Conservation (phyloP, 2,113 vertebrate genomes). For the Pseudolaguvia tuberculata region DNA sequence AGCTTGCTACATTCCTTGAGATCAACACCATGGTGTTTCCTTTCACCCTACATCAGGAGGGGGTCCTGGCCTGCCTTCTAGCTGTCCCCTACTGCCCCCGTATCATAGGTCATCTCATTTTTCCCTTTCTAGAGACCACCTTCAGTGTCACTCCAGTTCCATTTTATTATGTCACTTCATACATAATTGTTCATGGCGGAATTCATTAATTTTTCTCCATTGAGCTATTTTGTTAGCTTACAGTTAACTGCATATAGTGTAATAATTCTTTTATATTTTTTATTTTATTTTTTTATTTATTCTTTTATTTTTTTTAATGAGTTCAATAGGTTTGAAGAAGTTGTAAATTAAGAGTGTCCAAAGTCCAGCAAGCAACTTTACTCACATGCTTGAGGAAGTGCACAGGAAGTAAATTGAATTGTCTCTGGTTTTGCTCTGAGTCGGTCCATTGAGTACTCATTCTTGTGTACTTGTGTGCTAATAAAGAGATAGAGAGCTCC, state of each 20-base stretch:
- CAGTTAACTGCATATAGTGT: no score
- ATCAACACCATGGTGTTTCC: conserved; percentile 73
- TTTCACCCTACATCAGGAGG: conserved; percentile 59
- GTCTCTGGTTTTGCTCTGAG: conserved; percentile 24
- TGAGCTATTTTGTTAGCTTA: no score
- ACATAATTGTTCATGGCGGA: background rate
- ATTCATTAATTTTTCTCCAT: background rate
- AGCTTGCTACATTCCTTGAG: conserved; percentile 71
- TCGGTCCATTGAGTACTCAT: conserved; percentile 9
- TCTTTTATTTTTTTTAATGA: no score
- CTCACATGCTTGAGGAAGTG: background rate
- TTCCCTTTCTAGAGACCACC: conserved; percentile 17
- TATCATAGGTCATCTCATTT: background rate
- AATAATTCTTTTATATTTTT: no score
- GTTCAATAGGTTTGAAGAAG: conserved; percentile 17
- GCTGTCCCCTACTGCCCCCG: conserved; percentile 22
- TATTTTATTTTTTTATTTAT: no score
- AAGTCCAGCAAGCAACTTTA: conserved; percentile 16
- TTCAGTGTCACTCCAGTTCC: conserved; percentile 12
- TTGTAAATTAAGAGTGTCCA: conserved; percentile 46
- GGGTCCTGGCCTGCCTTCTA: conserved; percentile 21
- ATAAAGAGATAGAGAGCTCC: conserved; percentile 23
- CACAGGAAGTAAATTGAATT: conserved; percentile 12
- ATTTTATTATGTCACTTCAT: conserved; percentile 2
- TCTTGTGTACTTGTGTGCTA: conserved; percentile 5